Evolutionary conservation across 2,113 vertebrate species (phyloP), one percentile per base, ranked within the genome.

Genomic region (Ceyx melanurus): DNA sequence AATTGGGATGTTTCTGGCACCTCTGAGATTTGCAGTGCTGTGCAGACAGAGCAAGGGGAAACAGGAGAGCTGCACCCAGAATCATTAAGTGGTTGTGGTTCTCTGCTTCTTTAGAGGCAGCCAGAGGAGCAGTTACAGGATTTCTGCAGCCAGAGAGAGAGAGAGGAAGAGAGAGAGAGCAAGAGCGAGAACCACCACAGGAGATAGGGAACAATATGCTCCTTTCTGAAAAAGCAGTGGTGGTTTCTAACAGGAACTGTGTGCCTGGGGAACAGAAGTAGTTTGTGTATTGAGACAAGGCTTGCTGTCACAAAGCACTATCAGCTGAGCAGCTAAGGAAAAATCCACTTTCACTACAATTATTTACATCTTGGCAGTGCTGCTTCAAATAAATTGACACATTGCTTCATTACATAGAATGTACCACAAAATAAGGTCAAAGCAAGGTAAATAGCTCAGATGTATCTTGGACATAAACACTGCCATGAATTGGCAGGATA

Each of bases 1-100:
- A 66, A 95, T 29, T 80, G 85, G 92, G 77, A 90, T 77, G 74
- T 89, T 97, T 95, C 95, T 95, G 89, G 94, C 73, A 80, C 73
- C 68, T 82, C 35, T 70, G 89, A 89, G 56, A 71, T 92, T 42
- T 37, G 78, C 76, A 72, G 26, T 3, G 9, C 10, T 89, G 31
- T 46, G 86, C n/a, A 74, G 37, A 58, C 33, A 67, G 73, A 64
- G 50, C 50, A 22, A 7, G 20, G 13, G 13, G 65, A 40, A 57
- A 86, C 18, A 51, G 43, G 76, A 92, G 26, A 88, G 56, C 65
- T 93, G 88, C 64, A 84, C 45, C 86, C 57, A 70, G 9, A 15
- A 83, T 88, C 61, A 70, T 75, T 72, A 82, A 79, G 62, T 51
- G 51, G 60, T 75, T 90, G 89, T 94, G 83, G 61, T 94, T n/a